These are phyloP conservation scores for Orycteropus afer DNA, from an alignment of 2,113 vertebrate species.

Conservation along the genomic window DNA sequence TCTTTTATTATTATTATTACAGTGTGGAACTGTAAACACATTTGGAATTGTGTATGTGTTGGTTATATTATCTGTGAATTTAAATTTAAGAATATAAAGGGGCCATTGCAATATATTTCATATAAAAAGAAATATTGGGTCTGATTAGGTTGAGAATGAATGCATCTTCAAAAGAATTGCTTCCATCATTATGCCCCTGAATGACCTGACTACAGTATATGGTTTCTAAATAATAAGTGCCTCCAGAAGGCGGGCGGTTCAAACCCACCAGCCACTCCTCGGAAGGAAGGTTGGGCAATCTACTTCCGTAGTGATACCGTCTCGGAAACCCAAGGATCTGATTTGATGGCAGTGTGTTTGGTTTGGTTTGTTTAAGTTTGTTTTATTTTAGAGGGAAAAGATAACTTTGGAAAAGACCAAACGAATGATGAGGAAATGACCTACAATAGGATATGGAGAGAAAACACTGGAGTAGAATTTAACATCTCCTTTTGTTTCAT, in stretches of 20 bases:
- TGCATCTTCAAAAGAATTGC: background rate
- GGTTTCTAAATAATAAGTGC: background rate
- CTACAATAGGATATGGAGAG: background rate
- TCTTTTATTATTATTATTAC: background rate
- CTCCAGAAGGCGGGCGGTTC: too few species aligned
- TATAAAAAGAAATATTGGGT: background rate
- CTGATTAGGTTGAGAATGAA: background rate
- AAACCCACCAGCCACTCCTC: too few species aligned
- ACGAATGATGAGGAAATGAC: background rate
- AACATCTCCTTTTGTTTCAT: background rate
- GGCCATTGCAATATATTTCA: background rate
- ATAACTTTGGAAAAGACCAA: background rate
- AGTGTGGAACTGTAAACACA: background rate
- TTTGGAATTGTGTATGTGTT: background rate
- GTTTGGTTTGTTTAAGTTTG: background rate
- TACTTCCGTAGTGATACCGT: too few species aligned
- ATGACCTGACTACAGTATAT: background rate
- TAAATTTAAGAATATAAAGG: slow-evolving; percentile 8
- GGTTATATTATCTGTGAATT: slow-evolving; percentile 40
- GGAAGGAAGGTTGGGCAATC: too few species aligned
- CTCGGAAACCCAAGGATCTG: too few species aligned
- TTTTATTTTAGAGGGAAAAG: background rate
- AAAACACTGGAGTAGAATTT: background rate
- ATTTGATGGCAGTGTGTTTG: too few species aligned
- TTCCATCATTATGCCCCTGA: background rate